Evolutionary conservation across 2,797 vertebrate genomes (phyloP).

Genomic region (Dicrostonyx torquatus): DNA sequence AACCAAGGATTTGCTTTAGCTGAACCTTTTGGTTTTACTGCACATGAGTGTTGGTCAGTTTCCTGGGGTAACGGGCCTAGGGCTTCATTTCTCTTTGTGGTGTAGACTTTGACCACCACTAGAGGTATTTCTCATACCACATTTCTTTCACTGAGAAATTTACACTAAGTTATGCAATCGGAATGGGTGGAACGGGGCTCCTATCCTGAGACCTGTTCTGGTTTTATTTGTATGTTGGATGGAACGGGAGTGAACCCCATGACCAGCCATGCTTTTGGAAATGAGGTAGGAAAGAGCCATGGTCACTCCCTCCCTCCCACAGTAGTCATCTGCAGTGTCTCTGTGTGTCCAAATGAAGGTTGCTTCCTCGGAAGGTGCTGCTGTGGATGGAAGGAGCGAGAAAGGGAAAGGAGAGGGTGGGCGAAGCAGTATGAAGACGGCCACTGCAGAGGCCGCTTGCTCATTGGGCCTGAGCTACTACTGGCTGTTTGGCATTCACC

Average conservation of each 20-base stretch:
- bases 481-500: constrained; percentile 55
- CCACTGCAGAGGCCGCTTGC: background rate
- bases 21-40: background rate
- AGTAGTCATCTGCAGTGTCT: background rate
- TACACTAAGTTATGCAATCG: background rate
- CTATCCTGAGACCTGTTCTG: background rate
- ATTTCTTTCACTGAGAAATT: constrained; percentile 33
- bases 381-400: background rate
- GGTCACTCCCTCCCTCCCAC: background rate
- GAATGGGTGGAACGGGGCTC: background rate
- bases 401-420: background rate
- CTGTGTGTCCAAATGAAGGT: background rate
- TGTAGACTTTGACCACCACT: constrained; percentile 9
- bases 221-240: background rate
- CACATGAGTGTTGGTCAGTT: background rate
- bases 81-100: constrained; percentile 33
- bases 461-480: background rate
- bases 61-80: background rate
- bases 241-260: background rate
- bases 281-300: background rate
- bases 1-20: constrained; percentile 12
- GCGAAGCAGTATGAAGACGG: background rate
- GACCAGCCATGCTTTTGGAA: background rate
- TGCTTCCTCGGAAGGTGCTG: background rate
- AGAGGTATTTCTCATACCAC: background rate